These are phyloP conservation scores for Uropetala carovei DNA, from an alignment of 2,888 invertebrate genomes.

Conservation along the genomic window DNA sequence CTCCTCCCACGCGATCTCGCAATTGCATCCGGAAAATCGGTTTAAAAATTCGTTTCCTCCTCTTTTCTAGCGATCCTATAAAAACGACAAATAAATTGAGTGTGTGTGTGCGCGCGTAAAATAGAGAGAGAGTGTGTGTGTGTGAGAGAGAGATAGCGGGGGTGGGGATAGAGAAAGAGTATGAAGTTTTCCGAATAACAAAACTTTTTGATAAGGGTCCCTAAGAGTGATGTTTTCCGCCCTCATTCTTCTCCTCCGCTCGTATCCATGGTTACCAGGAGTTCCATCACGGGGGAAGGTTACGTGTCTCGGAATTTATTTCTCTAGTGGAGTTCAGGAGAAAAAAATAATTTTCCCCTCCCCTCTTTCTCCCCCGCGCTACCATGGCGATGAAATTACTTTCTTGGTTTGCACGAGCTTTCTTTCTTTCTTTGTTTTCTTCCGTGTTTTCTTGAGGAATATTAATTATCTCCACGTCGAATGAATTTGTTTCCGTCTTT, in stretches of 20 bases:
- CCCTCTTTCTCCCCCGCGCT: neutral
- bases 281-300: neutral
- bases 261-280: neutral
- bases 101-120: neutral
- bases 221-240: neutral
- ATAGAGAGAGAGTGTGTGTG: neutral
- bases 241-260: neutral
- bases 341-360: neutral
- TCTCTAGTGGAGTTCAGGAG: neutral
- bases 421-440: too few relatives aligned
- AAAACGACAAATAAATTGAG: neutral
- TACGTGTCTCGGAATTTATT: neutral
- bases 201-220: constrained; percentile 24
- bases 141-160: too few relatives aligned
- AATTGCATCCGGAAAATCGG: too few relatives aligned
- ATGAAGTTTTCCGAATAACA: neutral
- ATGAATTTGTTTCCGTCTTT: too few relatives aligned
- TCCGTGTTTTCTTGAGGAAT: too few relatives aligned
- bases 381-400: neutral
- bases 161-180: too few relatives aligned
- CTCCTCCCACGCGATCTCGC: too few relatives aligned
- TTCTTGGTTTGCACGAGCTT: neutral
- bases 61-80: neutral
- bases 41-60: neutral
- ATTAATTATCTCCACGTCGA: too few relatives aligned